These are phyloP conservation scores for Stenodera caucasica DNA, from an alignment of 2,888 invertebrate genomes.

Conservation along the genomic window DNA sequence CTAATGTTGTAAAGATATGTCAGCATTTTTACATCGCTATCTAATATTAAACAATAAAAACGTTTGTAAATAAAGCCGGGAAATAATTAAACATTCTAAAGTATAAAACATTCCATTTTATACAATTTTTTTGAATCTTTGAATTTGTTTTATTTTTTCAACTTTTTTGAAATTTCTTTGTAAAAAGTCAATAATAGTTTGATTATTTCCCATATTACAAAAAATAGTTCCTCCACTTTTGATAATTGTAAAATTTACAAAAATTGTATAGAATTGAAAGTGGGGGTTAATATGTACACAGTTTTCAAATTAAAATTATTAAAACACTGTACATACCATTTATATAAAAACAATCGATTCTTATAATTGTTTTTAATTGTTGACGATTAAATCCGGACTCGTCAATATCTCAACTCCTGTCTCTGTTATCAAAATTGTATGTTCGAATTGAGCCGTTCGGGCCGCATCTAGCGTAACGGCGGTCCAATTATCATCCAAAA, in stretches of 20 bases:
- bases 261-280: constrained; percentile 42
- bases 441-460: constrained; percentile 88
- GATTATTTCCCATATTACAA: constrained; percentile 49
- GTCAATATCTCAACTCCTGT: constrained; percentile 81
- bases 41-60: constrained; percentile 39
- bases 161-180: constrained; percentile 16
- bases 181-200: constrained; percentile 36
- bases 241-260: constrained; percentile 30
- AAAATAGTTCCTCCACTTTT: constrained; percentile 38
- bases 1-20: constrained; percentile 49
- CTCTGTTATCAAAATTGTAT: constrained; percentile 84
- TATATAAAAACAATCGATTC: constrained; percentile 33
- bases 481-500: constrained; percentile 92
- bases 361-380: constrained; percentile 26
- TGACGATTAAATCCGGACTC: constrained; percentile 28
- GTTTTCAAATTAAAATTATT: constrained; percentile 38
- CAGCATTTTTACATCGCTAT: constrained; percentile 47
- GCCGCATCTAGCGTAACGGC: constrained; percentile 79
- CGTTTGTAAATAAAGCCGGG: constrained; percentile 38
- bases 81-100: constrained; percentile 48
- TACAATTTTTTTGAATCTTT: constrained; percentile 36
- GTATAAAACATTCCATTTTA: constrained; percentile 54
- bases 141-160: constrained; percentile 15
- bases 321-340: constrained; percentile 45
- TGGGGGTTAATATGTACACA: constrained; percentile 49